A percentile compares a stretch with the other conserved stretches of the same genome.
These are phyloP conservation scores for Eupithecia tripunctaria DNA, from an alignment of 2,888 invertebrate genomes.

Conservation along the genomic window DNA sequence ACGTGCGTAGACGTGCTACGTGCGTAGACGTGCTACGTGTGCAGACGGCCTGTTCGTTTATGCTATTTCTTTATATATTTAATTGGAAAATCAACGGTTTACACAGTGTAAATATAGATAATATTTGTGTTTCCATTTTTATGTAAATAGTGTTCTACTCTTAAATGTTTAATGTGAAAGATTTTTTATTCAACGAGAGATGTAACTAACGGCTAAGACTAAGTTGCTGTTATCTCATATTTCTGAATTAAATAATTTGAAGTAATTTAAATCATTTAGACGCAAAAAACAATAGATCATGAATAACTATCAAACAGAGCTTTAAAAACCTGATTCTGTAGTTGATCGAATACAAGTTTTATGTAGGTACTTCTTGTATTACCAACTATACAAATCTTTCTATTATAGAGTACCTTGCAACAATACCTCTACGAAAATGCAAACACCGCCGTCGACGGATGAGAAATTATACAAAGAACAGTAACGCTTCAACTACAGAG, in stretches of 20 bases:
- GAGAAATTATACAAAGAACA: constrained; percentile 27
- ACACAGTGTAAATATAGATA: no score
- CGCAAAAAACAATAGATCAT: neutral
- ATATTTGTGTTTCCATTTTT: no score
- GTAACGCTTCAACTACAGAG: constrained; percentile 25
- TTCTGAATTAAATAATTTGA: no score
- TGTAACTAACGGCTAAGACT: no score
- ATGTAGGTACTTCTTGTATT: neutral
- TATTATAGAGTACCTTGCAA: neutral
- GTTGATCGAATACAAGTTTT: neutral
- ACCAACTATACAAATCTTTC: neutral
- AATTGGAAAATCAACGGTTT: no score
- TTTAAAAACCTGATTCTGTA: neutral
- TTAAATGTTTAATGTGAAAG: no score
- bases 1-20: neutral
- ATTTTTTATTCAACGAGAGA: no score
- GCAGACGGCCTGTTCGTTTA: no score
- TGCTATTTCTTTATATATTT: neutral
- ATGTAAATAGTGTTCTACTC: no score
- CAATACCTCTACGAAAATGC: constrained; percentile 21
- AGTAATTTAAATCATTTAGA: neutral
- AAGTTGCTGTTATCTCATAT: no score
- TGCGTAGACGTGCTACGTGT: neutral
- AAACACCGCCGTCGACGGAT: constrained; percentile 9
- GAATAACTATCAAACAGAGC: neutral